Conservation (phyloP, 2,797 vertebrate species). For the Orientallactaga sibirica region DNA sequence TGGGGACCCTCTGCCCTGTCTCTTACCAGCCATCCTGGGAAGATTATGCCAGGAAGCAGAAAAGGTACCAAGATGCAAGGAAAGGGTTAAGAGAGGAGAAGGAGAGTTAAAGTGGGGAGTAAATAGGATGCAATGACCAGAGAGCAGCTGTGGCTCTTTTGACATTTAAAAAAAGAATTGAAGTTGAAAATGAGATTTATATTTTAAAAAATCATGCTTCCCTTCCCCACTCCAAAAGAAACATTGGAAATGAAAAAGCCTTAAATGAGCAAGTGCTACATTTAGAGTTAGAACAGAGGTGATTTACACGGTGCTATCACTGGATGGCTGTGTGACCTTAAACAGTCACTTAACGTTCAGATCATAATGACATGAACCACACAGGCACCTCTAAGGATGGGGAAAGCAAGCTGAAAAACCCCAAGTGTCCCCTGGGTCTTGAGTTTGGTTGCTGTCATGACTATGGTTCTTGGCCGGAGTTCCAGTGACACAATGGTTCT, state of each 20-base stretch:
- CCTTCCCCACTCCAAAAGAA: not conserved
- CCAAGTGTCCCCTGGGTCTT: not conserved
- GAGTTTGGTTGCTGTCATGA: not conserved
- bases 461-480: too few relatives aligned
- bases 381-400: not conserved
- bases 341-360: not conserved
- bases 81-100: not conserved
- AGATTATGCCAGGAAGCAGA: not conserved
- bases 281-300: not conserved
- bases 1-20: not conserved
- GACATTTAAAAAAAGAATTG: not conserved
- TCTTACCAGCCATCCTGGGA: not conserved
- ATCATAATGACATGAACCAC: not conserved
- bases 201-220: not conserved
- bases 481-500: too few relatives aligned
- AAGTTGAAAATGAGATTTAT: constrained; percentile 63
- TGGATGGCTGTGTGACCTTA: not conserved
- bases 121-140: not conserved
- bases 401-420: not conserved
- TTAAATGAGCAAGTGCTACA: not conserved
- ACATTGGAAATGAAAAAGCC: not conserved
- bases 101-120: not conserved
- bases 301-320: not conserved
- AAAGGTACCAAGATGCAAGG: rapidly evolving
- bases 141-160: constrained; percentile 34